A percentile compares a stretch with the other conserved stretches of the same genome.
Conservation (phyloP, 2,113 vertebrate species). For the Epinephelus cyanopodus region DNA sequence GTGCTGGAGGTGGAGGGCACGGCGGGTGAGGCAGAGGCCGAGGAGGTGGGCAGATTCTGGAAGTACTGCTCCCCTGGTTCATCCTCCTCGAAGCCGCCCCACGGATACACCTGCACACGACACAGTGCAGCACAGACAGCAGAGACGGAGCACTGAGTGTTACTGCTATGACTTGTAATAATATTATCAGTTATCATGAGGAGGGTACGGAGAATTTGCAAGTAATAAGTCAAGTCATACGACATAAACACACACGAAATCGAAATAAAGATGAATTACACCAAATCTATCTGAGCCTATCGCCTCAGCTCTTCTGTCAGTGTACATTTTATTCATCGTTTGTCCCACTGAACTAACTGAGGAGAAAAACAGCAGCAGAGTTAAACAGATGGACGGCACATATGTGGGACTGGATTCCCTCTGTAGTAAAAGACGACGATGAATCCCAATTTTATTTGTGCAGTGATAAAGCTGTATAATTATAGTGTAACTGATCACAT, state of each 20-base stretch:
- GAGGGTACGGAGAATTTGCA: not conserved
- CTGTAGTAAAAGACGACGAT: not conserved
- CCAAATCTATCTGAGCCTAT: not conserved
- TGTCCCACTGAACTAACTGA: not conserved
- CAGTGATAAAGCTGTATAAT: not conserved
- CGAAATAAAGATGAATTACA: not conserved
- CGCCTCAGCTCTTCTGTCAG: not conserved
- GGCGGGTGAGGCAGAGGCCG: constrained; percentile 80
- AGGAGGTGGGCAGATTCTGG: constrained; percentile 91
- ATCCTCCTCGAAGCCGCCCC: constrained; percentile 96
- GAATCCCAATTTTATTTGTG: not conserved
- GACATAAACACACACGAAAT: not conserved
- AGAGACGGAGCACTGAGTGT: not conserved
- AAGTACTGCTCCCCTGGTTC: constrained; percentile 96
- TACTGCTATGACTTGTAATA: not conserved
- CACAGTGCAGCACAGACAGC: too few species aligned
- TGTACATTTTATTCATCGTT: not conserved
- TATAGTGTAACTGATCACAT: not conserved
- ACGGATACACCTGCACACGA: constrained; percentile 75
- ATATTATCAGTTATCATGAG: not conserved
- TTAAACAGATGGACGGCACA: too few species aligned
- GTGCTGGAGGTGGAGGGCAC: constrained; percentile 78
- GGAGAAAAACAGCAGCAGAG: not conserved
- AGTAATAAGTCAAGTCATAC: not conserved
- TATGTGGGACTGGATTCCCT: not conserved